Evolutionary conservation across 2,888 invertebrate species (phyloP).

Genomic region (Eupithecia pulchellata): DNA sequence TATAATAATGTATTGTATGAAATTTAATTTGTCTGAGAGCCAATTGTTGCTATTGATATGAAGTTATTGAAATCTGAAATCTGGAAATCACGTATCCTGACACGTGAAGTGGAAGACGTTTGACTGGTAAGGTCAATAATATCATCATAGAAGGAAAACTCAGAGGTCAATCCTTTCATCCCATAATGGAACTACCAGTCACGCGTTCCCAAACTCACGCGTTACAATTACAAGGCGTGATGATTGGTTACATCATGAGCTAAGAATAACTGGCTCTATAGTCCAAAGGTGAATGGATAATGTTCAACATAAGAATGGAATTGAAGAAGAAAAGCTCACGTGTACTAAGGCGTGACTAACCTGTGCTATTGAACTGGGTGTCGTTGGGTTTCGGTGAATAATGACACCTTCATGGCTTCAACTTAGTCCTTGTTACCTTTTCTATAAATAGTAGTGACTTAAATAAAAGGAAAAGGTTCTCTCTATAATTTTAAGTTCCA

Average conservation of each 20-base stretch:
- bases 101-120: background rate
- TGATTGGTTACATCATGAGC: conserved; percentile 1
- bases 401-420: background rate
- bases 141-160: background rate
- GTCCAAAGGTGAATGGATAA: background rate
- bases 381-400: background rate
- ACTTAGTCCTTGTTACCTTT: background rate
- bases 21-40: too few species aligned
- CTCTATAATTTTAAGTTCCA: too few species aligned
- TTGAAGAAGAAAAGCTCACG: background rate
- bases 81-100: background rate
- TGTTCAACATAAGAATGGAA: background rate
- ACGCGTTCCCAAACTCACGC: background rate
- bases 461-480: too few species aligned
- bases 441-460: too few species aligned
- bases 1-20: too few species aligned
- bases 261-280: background rate
- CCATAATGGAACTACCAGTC: background rate
- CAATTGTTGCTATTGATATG: too few species aligned
- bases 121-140: background rate
- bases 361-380: background rate
- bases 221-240: background rate
- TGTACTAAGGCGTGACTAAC: background rate
- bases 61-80: too few species aligned
- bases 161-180: background rate